Conservation (phyloP, 2,888 invertebrate genomes). For the Pyrgus malvae region DNA sequence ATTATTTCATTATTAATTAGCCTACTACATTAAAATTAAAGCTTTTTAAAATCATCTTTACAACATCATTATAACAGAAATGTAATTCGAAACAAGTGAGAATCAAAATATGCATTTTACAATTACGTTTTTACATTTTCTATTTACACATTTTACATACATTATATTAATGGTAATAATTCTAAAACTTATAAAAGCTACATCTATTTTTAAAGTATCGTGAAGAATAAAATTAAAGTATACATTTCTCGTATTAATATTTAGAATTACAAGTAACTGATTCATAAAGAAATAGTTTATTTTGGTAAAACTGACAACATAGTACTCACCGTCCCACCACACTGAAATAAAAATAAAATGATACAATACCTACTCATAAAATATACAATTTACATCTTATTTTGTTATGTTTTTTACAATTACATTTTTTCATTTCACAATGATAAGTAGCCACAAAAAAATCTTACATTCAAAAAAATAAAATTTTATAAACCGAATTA, state of each 20-base stretch:
- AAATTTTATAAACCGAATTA: too few relatives aligned
- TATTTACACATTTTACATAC: not conserved
- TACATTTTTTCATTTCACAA: too few relatives aligned
- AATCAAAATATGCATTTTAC: not conserved
- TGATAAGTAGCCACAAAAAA: too few relatives aligned
- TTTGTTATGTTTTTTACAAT: too few relatives aligned
- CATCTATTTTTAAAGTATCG: not conserved
- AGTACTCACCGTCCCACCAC: conserved; percentile 13
- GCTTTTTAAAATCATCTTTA: too few relatives aligned
- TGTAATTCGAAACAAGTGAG: not conserved
- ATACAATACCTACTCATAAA: too few relatives aligned
- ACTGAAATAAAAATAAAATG: too few relatives aligned
- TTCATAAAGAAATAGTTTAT: too few relatives aligned
- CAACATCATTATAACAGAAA: not conserved
- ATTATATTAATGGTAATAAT: not conserved
- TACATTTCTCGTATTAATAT: not conserved
- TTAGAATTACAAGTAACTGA: too few relatives aligned
- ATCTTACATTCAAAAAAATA: too few relatives aligned
- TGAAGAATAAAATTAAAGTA: not conserved
- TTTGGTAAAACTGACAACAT: conserved; percentile 8
- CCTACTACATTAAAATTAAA: not conserved
- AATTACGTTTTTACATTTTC: not conserved
- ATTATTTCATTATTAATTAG: too few relatives aligned
- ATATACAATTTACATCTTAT: too few relatives aligned
- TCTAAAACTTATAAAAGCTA: not conserved